phyloP scores from a whole-genome alignment of 2,797 vertebrate species.

The Acridotheres tristis region DNA sequence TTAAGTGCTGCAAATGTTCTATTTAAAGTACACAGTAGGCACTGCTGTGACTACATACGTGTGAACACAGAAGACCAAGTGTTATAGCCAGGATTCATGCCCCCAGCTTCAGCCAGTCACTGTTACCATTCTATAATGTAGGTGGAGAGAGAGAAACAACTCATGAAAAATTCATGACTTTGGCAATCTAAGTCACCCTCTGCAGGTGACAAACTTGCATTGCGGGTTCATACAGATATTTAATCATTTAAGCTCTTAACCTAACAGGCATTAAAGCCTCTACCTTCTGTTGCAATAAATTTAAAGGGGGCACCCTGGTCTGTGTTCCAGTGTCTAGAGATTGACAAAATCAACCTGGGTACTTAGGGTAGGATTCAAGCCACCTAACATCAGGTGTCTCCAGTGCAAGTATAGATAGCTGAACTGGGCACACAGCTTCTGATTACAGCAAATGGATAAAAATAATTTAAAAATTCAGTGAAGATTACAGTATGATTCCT shows the following conservation, averaged over 20 bases:
- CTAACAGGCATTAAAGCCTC: neutral
- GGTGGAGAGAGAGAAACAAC: neutral
- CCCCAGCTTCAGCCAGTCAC: neutral
- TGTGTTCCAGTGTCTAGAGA: neutral
- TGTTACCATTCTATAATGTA: neutral
- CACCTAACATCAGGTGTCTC: neutral
- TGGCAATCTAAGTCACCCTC: neutral
- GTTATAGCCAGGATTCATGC: neutral
- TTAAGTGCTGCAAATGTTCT: neutral
- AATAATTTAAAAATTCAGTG: neutral
- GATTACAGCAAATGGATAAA: neutral
- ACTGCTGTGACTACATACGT: neutral
- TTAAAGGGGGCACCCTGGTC: neutral
- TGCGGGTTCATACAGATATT: neutral
- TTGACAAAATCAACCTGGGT: neutral
- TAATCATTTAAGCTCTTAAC: neutral
- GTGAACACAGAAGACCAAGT: neutral
- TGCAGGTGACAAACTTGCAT: neutral
- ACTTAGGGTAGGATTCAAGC: neutral
- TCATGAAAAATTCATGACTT: neutral
- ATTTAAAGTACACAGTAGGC: neutral
- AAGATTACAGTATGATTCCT: neutral
- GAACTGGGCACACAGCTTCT: neutral
- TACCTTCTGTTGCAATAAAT: neutral
- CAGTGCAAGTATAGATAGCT: neutral